phyloP scores from a whole-genome alignment of 2,797 vertebrate species.

The Caiman crocodilus region DNA sequence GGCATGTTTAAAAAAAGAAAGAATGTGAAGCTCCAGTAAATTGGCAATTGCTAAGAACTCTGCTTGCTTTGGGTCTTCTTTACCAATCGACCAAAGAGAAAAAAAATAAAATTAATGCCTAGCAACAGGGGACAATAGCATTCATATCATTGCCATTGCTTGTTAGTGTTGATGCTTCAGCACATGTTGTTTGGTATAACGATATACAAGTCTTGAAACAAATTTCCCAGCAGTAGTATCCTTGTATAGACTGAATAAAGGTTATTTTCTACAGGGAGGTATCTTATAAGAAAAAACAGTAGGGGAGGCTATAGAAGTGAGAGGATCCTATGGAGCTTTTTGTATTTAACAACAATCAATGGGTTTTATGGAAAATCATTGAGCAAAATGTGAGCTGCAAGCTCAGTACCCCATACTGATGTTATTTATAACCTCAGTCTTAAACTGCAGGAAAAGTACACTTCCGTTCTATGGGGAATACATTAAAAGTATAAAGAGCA shows the following conservation, averaged over 20 bases:
- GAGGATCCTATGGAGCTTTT: slow-evolving; percentile 89
- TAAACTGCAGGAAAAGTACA: slow-evolving; percentile 91
- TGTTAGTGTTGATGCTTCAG: slow-evolving; percentile 74
- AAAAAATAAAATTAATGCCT: slow-evolving; percentile 69
- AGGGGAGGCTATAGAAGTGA: slow-evolving; percentile 87
- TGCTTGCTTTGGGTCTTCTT: slow-evolving; percentile 36
- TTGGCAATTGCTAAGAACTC: slow-evolving; percentile 53
- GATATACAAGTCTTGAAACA: slow-evolving; percentile 84
- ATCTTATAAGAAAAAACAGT: slow-evolving; percentile 90
- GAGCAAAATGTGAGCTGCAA: slow-evolving; percentile 88
- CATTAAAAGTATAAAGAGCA: slow-evolving; percentile 96
- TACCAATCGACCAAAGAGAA: slow-evolving; percentile 41
- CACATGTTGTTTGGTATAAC: slow-evolving; percentile 78
- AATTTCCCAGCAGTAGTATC: slow-evolving; percentile 86
- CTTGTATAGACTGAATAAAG: slow-evolving; percentile 93
- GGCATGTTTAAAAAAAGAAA: slow-evolving; percentile 10
- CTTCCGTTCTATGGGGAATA: slow-evolving; percentile 90
- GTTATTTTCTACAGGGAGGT: slow-evolving; percentile 90
- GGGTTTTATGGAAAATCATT: slow-evolving; percentile 90
- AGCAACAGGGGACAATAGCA: slow-evolving; percentile 51
- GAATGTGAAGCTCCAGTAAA: slow-evolving; percentile 46
- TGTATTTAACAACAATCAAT: slow-evolving; percentile 91
- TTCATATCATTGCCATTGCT: slow-evolving; percentile 71
- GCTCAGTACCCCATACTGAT: slow-evolving; percentile 87
- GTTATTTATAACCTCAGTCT: slow-evolving; percentile 94